A percentile compares a stretch with the other conserved stretches of the same genome.
Evolutionary conservation across 2,113 vertebrate species (phyloP).

Genomic region (Rallus limicola): DNA sequence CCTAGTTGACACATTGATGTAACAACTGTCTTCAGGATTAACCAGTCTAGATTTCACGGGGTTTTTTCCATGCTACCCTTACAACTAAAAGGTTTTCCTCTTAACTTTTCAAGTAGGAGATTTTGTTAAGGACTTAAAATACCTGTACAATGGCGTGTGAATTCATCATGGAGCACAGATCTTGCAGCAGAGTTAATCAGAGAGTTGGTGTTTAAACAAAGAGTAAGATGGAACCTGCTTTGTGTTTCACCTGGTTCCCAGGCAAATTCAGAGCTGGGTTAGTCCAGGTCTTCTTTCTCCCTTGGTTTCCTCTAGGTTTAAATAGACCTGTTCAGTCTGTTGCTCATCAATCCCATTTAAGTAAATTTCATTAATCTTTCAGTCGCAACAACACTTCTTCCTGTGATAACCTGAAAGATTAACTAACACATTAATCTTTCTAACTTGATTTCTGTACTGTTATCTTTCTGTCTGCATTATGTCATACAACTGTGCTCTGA

Average conservation of each 20-base stretch:
- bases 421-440: background rate
- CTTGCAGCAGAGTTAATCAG: background rate
- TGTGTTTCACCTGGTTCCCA: background rate
- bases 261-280: background rate
- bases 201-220: background rate
- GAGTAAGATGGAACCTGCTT: background rate
- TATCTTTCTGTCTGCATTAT: background rate
- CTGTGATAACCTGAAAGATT: background rate
- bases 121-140: background rate
- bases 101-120: background rate
- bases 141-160: too few species aligned
- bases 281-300: background rate
- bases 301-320: background rate
- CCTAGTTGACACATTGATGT: background rate
- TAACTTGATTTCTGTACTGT: background rate
- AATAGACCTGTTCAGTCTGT: background rate
- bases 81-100: background rate
- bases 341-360: background rate
- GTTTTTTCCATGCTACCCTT: background rate
- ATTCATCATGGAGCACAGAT: background rate
- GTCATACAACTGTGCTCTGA: background rate
- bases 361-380: background rate
- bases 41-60: background rate
- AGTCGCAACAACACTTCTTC: background rate
- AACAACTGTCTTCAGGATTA: background rate